Evolutionary conservation across 2,797 vertebrate genomes (phyloP).

Genomic region (Lepilemur septentrionalis): DNA sequence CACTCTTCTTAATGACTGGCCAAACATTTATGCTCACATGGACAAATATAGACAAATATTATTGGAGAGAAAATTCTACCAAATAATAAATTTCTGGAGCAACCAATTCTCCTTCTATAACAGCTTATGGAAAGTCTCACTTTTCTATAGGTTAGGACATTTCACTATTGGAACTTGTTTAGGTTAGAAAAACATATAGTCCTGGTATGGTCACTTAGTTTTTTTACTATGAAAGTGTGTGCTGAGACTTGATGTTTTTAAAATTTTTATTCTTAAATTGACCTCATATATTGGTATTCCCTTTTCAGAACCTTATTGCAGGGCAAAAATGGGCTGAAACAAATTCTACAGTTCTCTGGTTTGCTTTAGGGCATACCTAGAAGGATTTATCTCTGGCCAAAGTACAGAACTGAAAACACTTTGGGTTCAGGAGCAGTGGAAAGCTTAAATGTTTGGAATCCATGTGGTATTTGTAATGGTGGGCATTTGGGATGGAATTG

Average conservation of each 20-base stretch:
- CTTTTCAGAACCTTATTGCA: neutral
- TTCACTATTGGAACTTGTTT: neutral
- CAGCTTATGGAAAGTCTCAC: neutral
- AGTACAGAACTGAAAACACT: neutral
- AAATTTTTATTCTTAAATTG: neutral
- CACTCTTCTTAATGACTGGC: neutral
- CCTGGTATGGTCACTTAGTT: neutral
- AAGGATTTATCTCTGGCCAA: constrained; percentile 9
- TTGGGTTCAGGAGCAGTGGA: neutral
- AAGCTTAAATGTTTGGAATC: neutral
- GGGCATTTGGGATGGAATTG: neutral
- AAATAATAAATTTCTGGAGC: neutral
- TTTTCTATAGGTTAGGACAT: neutral
- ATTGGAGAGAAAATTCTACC: neutral
- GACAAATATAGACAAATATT: neutral
- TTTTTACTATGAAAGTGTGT: neutral
- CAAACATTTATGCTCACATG: neutral
- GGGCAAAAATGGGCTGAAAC: neutral
- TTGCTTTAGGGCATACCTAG: neutral
- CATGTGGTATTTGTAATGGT: neutral
- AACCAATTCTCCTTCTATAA: neutral
- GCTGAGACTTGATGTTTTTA: neutral
- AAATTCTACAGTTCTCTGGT: neutral
- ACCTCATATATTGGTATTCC: neutral
- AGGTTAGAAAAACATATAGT: neutral